These are phyloP conservation scores for Eupsittula cactorum DNA, from an alignment of 2,113 vertebrate genomes.

Conservation along the genomic window DNA sequence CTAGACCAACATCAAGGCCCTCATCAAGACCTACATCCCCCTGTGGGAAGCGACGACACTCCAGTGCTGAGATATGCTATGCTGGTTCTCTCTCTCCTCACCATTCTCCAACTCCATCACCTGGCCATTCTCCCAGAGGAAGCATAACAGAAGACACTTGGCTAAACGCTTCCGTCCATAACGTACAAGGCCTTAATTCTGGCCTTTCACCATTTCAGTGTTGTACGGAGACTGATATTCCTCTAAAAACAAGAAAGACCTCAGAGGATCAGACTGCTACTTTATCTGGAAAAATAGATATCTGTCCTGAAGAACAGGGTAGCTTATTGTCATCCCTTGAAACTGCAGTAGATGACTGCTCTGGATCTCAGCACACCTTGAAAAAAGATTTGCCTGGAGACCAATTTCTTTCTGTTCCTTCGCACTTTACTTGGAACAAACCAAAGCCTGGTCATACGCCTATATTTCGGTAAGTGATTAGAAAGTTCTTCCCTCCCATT, in stretches of 20 bases:
- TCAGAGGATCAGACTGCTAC: constrained; percentile 91
- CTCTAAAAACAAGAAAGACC: constrained; percentile 95
- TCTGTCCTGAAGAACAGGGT: constrained; percentile 88
- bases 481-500: neutral
- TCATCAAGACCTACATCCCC: constrained; percentile 95
- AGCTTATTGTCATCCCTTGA: constrained; percentile 87
- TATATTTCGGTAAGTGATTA: constrained; percentile 90
- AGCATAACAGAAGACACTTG: constrained; percentile 97
- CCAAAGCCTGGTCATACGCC: constrained; percentile 95
- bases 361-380: constrained; percentile 82
- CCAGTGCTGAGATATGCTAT: constrained; percentile 96
- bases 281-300: constrained; percentile 86
- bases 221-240: constrained; percentile 92
- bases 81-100: constrained; percentile 89
- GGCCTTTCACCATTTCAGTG: constrained; percentile 91
- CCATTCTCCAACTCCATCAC: constrained; percentile 93
- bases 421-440: constrained; percentile 98
- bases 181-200: constrained; percentile 71
- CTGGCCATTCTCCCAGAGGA: constrained; percentile 92
- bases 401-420: constrained; percentile 97
- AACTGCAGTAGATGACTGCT: constrained; percentile 85
- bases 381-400: constrained; percentile 93
- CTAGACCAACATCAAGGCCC: constrained; percentile 90
- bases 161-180: constrained; percentile 82
- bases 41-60: constrained; percentile 95